phyloP scores from a whole-genome alignment of 2,113 vertebrate genomes.

The Triplophysa siluroides region DNA sequence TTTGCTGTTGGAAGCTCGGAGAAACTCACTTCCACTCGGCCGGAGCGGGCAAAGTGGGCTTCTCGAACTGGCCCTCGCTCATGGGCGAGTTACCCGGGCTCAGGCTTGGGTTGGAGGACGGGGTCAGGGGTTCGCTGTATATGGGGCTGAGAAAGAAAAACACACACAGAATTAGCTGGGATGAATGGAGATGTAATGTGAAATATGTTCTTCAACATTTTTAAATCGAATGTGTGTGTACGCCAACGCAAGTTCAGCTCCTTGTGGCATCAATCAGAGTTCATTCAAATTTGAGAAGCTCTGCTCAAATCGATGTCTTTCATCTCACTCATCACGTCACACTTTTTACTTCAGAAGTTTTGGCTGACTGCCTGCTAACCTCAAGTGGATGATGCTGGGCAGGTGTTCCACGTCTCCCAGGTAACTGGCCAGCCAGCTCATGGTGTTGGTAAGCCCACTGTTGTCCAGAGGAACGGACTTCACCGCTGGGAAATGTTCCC shows the following conservation, averaged over 20 bases:
- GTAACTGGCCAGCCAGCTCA: conserved; percentile 99
- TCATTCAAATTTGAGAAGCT: too few species aligned
- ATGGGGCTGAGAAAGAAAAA: conserved; percentile 76
- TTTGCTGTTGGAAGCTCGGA: conserved; percentile 93
- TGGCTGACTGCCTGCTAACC: conserved; percentile 69
- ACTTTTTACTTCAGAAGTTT: background rate
- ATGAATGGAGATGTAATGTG: too few species aligned
- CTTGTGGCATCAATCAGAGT: background rate
- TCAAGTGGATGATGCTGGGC: conserved; percentile 88
- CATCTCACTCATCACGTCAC: background rate
- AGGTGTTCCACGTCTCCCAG: conserved; percentile 93
- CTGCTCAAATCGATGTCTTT: background rate
- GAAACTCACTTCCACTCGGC: conserved; percentile 97
- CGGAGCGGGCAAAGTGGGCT: conserved; percentile 86
- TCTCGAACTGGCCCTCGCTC: conserved; percentile 84
- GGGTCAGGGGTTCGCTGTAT: conserved; percentile 88
- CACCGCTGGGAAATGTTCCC: conserved; percentile 86
- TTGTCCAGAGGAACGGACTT: conserved; percentile 81
- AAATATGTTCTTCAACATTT: too few species aligned
- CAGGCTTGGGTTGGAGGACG: conserved; percentile 90
- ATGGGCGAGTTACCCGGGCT: conserved; percentile 87
- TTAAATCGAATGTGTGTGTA: too few species aligned
- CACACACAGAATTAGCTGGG: background rate
- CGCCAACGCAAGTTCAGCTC: too few species aligned
- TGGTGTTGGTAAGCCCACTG: conserved; percentile 87